Evolutionary conservation across 2,113 vertebrate genomes (phyloP).

Genomic region (Hyperopisus bebe): DNA sequence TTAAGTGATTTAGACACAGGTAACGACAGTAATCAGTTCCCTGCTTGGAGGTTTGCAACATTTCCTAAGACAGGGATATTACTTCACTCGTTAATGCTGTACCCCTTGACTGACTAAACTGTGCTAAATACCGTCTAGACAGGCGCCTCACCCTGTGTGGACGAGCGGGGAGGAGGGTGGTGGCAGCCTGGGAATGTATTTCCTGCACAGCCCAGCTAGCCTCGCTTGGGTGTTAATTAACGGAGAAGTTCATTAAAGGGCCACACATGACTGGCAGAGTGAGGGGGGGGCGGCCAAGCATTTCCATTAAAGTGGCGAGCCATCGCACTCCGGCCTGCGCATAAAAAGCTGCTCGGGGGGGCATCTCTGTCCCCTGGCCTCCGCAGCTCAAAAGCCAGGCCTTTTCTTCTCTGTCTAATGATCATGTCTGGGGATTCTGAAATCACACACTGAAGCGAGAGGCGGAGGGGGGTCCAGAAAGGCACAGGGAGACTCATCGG

Average conservation of each 20-base stretch:
- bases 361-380: slow-evolving; percentile 12
- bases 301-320: slow-evolving; percentile 34
- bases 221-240: slow-evolving; percentile 52
- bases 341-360: slow-evolving; percentile 34
- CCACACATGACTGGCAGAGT: slow-evolving; percentile 54
- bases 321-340: slow-evolving; percentile 9
- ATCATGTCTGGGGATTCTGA: slow-evolving; percentile 39
- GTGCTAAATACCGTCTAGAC: slow-evolving; percentile 27
- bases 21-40: neutral
- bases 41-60: neutral
- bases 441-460: neutral
- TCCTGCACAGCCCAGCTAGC: slow-evolving; percentile 18
- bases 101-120: slow-evolving; percentile 17
- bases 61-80: neutral
- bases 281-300: slow-evolving; percentile 9
- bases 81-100: slow-evolving; percentile 5
- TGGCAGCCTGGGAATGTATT: slow-evolving; percentile 13
- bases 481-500: neutral
- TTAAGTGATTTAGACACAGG: neutral
- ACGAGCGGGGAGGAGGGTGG: neutral
- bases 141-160: neutral
- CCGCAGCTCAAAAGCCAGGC: neutral
- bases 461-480: neutral
- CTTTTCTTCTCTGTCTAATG: slow-evolving; percentile 41
- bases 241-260: slow-evolving; percentile 60